Percentiles rank a stretch among this genome's conserved stretches.
Evolutionary conservation across 2,888 invertebrate species (phyloP).

Genomic region (Lasioglossum villosulum): DNA sequence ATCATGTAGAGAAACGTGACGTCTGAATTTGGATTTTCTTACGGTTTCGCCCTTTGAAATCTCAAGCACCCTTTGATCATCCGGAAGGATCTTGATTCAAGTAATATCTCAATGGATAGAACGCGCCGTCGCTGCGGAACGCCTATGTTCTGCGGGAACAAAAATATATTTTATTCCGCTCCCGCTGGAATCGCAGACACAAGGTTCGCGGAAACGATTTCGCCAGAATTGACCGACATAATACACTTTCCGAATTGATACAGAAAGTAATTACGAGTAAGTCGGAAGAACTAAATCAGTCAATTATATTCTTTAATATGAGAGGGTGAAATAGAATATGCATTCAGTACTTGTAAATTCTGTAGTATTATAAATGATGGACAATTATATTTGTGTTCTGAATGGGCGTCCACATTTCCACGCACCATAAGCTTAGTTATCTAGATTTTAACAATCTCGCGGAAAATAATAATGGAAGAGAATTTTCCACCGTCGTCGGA

Average conservation of each 20-base stretch:
- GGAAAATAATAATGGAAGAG: neutral
- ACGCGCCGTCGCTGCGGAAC: neutral
- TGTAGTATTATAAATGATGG: neutral
- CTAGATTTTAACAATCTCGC: neutral
- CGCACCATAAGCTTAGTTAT: too few species aligned
- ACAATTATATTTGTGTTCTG: too few species aligned
- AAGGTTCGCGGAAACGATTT: neutral
- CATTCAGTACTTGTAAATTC: neutral
- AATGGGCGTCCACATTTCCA: too few species aligned
- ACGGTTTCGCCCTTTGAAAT: constrained; percentile 27
- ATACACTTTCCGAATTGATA: neutral
- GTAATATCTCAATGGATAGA: constrained; percentile 6
- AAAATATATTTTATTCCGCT: neutral
- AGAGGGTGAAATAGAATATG: neutral
- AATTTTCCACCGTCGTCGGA: neutral
- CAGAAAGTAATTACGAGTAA: too few species aligned
- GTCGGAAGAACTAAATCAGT: too few species aligned
- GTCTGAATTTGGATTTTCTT: constrained; percentile 54
- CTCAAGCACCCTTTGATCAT: constrained; percentile 24
- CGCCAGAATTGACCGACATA: neutral
- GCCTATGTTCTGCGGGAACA: neutral
- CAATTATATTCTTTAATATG: too few species aligned
- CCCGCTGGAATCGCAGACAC: neutral
- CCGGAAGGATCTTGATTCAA: constrained; percentile 16
- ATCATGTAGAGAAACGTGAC: constrained; percentile 37